Evolutionary conservation across 2,888 invertebrate species (phyloP), one percentile per base, ranked within the genome.

Genomic region (Dilophus febrilis): DNA sequence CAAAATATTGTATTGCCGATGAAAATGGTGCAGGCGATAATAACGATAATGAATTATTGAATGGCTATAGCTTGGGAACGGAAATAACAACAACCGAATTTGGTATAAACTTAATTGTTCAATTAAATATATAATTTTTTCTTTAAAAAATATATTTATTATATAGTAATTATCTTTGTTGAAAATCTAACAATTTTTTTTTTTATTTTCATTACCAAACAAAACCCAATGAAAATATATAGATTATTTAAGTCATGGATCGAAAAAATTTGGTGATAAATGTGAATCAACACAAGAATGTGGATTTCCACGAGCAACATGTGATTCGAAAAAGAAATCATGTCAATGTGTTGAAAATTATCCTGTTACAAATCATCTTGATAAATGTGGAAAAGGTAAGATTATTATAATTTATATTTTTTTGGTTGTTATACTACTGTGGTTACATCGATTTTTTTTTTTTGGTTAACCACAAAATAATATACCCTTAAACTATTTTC

Each of bases 371-470:
- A 85, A 86, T 65, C 84, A 85, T 58, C 66, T 84, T 52, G 82
- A 86, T 59, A 85, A 83, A 64, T 86, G 86, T 62, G 86, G 85
- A 51, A 76, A 74, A 68, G 72, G 86, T 85, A 61, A 72, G 72
- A 67, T n/a, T n/a, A n/a, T n/a, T n/a, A n/a, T n/a, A n/a, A n/a
- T n/a, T n/a, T n/a, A n/a, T n/a, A n/a, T n/a, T n/a, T n/a, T n/a
- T n/a, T n/a, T n/a, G n/a, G n/a, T n/a, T n/a, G n/a, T n/a, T n/a
- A n/a, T n/a, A n/a, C n/a, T n/a, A n/a, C n/a, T n/a, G n/a, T n/a
- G n/a, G n/a, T n/a, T n/a, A n/a, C n/a, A n/a, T n/a, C n/a, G n/a
- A n/a, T n/a, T n/a, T n/a, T n/a, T n/a, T n/a, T n/a, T n/a, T n/a
- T n/a, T n/a, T n/a, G n/a, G n/a, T n/a, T n/a, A n/a, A n/a, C n/a